Base-by-base conservation (phyloP, 1,140 invertebrate genomes). In the Tetramorium parvispinum region DNA sequence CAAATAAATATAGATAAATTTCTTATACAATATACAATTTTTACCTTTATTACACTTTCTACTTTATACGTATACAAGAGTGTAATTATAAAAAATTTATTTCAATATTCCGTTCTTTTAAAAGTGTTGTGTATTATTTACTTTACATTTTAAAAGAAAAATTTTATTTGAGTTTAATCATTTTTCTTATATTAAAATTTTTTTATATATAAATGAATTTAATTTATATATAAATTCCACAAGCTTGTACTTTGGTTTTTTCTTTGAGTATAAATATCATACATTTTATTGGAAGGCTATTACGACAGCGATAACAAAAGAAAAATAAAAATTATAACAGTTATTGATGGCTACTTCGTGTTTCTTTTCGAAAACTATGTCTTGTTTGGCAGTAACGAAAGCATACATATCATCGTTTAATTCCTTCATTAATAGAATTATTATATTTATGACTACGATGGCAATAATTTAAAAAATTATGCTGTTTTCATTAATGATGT, bases 1-100 rank as follows among this genome's bases (percentile, higher is more conserved):
- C 89, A 49, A 90, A 90, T 90, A 90, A 90, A 90, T 90, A 87
- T 85, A 90, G 88, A 82, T 86, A 82, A 82, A 89, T 43, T 89
- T 89, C 85, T 83, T 89, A 89, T 65, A 86, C 63, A 71, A 89
- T 59, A 89, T 89, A 83, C 24, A 73, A 75, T 89, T 51, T 85
- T 89, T 89, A 89, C 81, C 63, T 89, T 89, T 51, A 85, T 63
- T 87, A 51, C 70, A 75, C 27, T 78, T 81, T 77, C 8, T 85
- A 32, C 11, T 61, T 51, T 73, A 68, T 89, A 77, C 65, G 65
- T 83, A 85, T 70, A 32, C 3, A n/a, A 43, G 11, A 82, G 71
- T 61, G 24, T n/a, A 46, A 49, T 63, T 11, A 32, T 85, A 55
- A 24, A 16, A 61, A 82, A 86, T 51, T 8, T 75, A 78, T 63